phyloP scores from a whole-genome alignment of 2,888 invertebrate genomes.

The Athalia circularis region DNA sequence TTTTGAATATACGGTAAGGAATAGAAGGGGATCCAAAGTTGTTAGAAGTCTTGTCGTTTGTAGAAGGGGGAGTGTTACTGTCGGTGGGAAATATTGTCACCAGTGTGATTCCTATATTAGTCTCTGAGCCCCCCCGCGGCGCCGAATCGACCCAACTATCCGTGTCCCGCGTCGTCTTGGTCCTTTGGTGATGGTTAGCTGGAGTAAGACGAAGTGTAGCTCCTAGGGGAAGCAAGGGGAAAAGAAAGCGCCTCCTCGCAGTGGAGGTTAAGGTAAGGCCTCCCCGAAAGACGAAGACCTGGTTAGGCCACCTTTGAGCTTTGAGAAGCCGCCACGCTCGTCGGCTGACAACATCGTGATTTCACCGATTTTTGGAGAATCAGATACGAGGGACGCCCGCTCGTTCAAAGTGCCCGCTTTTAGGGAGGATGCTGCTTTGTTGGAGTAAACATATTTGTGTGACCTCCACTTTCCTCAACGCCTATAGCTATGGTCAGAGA shows the following conservation, averaged over 20 bases:
- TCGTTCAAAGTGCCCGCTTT: conserved; percentile 57
- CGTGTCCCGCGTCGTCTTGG: conserved; percentile 41
- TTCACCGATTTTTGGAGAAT: conserved; percentile 62
- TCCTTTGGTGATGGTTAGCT: conserved; percentile 21
- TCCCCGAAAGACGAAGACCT: conserved; percentile 45
- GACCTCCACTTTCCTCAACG: conserved; percentile 40
- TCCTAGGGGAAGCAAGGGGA: neutral
- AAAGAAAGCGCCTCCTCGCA: conserved; percentile 30
- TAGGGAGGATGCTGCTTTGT: conserved; percentile 53
- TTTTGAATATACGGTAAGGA: no score
- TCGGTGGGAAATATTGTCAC: conserved; percentile 65
- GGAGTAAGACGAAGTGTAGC: conserved; percentile 33
- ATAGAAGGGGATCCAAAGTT: conserved; percentile 19
- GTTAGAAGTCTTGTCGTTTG: conserved; percentile 9
- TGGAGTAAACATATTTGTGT: conserved; percentile 55
- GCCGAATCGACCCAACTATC: conserved; percentile 52
- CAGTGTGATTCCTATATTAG: conserved; percentile 69
- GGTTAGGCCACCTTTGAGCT: conserved; percentile 63
- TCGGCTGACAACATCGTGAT: conserved; percentile 57
- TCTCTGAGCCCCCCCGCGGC: conserved; percentile 63
- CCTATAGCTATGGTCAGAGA: conserved; percentile 8
- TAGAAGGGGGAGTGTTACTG: conserved; percentile 57
- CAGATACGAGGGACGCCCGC: conserved; percentile 52
- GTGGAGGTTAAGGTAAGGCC: conserved; percentile 14
- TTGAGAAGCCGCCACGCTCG: conserved; percentile 53